Evolutionary conservation across 2,888 invertebrate species (phyloP).

Genomic region (Drosophila greeni): DNA sequence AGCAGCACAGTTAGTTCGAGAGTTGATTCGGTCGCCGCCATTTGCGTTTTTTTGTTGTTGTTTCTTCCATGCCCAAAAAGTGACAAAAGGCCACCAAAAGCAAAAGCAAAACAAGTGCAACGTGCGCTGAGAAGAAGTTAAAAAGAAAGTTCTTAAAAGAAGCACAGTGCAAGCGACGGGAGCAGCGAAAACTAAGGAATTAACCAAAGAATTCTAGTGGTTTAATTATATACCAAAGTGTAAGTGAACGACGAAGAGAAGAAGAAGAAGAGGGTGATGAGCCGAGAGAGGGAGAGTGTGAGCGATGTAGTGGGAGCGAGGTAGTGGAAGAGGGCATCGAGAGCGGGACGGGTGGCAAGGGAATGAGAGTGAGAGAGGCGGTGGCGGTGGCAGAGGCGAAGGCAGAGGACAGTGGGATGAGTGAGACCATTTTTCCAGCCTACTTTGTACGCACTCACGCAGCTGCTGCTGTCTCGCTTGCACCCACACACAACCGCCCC

Average conservation of each 20-base stretch:
- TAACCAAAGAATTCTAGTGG: conserved; percentile 19
- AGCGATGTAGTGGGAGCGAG: neutral
- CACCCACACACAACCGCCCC: conserved; percentile 24
- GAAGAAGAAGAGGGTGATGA: neutral
- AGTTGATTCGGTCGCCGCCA: conserved; percentile 17
- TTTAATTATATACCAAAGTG: conserved; percentile 25
- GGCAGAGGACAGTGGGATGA: conserved; percentile 7
- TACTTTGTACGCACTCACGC: conserved; percentile 34
- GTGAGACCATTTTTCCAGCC: conserved; percentile 20
- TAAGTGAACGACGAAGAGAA: conserved; percentile 18
- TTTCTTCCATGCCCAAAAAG: conserved; percentile 27
- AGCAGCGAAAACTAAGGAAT: neutral
- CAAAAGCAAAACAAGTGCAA: conserved; percentile 21
- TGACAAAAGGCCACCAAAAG: conserved; percentile 15
- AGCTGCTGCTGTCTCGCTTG: conserved; percentile 51
- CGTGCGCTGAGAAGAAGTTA: neutral
- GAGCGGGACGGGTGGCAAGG: neutral
- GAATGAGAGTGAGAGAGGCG: neutral
- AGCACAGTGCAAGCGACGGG: conserved; percentile 15
- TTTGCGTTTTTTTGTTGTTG: conserved; percentile 29
- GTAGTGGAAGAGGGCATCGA: neutral
- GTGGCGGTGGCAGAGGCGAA: neutral
- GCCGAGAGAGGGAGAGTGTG: neutral
- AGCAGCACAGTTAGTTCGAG: conserved; percentile 24
- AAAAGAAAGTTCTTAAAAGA: neutral